phyloP scores from a whole-genome alignment of 1,140 invertebrate genomes.

The Scaptomyza montana region DNA sequence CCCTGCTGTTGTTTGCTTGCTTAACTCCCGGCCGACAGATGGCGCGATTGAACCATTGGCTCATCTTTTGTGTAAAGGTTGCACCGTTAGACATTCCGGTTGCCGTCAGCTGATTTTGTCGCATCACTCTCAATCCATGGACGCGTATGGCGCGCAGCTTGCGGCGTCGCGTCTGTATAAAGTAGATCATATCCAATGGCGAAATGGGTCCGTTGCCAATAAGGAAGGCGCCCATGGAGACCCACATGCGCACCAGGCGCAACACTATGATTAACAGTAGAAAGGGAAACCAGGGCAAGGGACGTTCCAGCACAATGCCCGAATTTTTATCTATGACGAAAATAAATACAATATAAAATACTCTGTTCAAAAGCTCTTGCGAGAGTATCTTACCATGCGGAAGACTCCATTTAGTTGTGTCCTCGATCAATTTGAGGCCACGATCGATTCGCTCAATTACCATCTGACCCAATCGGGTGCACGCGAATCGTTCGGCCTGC shows the following conservation, averaged over 20 bases:
- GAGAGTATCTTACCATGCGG: slow-evolving; percentile 55
- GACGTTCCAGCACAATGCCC: slow-evolving; percentile 55
- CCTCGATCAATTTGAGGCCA: slow-evolving; percentile 63
- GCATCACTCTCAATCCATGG: slow-evolving; percentile 60
- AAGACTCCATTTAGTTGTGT: slow-evolving; percentile 81
- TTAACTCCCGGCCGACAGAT: slow-evolving; percentile 68
- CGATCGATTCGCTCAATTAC: slow-evolving; percentile 66
- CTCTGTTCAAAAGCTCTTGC: no score
- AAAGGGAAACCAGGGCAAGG: slow-evolving; percentile 73
- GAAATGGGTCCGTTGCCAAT: slow-evolving; percentile 71
- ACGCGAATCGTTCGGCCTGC: slow-evolving; percentile 68
- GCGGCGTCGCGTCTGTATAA: slow-evolving; percentile 74
- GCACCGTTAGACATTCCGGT: slow-evolving; percentile 21
- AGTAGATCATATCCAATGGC: slow-evolving; percentile 68
- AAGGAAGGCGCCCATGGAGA: slow-evolving; percentile 70
- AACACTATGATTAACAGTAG: slow-evolving; percentile 66
- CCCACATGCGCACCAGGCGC: slow-evolving; percentile 68
- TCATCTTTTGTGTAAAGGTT: slow-evolving; percentile 41
- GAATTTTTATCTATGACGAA: slow-evolving; percentile 45
- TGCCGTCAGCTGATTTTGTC: slow-evolving; percentile 40
- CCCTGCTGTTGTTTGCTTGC: slow-evolving; percentile 29
- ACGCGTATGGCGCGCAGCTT: slow-evolving; percentile 72
- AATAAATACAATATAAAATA: no score
- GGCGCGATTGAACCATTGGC: slow-evolving; percentile 60
- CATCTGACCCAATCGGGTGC: slow-evolving; percentile 67